Evolutionary conservation across 2,888 invertebrate genomes (phyloP), one percentile per base, ranked within the genome.

Genomic region (Herminia tarsipennalis): DNA sequence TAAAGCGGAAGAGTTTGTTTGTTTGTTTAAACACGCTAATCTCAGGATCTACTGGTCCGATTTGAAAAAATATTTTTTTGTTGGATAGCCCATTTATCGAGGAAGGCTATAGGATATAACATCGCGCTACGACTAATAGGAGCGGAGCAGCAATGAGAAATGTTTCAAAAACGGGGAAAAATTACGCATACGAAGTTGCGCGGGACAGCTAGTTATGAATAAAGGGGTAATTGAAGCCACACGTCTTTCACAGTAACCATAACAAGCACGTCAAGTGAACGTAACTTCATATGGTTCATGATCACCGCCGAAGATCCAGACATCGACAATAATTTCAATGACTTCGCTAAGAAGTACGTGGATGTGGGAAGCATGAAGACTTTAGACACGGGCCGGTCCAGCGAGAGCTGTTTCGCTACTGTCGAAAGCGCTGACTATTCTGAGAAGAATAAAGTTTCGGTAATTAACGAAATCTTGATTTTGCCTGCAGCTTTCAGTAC

Each of bases 301-400:
- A 86, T 91, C 40, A 89, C 89, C 0, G 88, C 82, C 0, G 90
- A 91, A 36, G 86, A 89, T 36, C 88, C 90, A 0, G 76, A 77
- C 0, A 68, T 84, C 4, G 90, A 89, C 48, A 69, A 76, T 21
- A 74, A 58, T 8, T 59, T 69, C 0, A 70, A 74, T 9, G 74
- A 78, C 24, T 75, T 71, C 20, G 65, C 69, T 1, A 68, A 68
- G 1, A 66, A 64, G 1, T 38, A 56, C 0, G 71, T 68, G 0
- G 82, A 88, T 18, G 88, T 88, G 0, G 90, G 90, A 9, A 79
- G 66, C 18, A 65, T 90, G 21, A 90, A 88, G 66, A 87, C 86
- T 0, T 56, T 88, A 49, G 83, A 83, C 21, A 67, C 73, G 1
- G 76, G 76, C 44, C 63, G 81, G 25, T 84, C 89, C 62, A 89